A percentile compares a stretch with the other conserved stretches of the same genome.
phyloP scores from a whole-genome alignment of 2,797 vertebrate species.

The Cirrhinus molitorella region DNA sequence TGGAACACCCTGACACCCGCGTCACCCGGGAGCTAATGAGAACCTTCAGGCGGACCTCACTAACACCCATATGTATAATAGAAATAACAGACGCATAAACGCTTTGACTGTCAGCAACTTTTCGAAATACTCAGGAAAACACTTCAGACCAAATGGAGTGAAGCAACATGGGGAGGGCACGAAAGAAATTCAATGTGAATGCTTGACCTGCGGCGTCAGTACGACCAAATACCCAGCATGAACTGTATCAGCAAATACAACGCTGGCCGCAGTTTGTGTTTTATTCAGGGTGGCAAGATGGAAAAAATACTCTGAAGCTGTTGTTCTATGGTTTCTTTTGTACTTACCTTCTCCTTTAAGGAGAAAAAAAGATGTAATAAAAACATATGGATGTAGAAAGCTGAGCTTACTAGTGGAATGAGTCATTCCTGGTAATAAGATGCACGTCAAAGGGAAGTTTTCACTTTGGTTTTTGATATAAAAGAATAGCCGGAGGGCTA shows the following conservation, averaged over 20 bases:
- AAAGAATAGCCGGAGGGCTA: conserved; percentile 63
- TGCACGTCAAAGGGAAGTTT: conserved; percentile 72
- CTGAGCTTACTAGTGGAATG: conserved; percentile 66
- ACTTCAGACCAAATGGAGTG: conserved; percentile 44
- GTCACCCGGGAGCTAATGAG: conserved; percentile 69
- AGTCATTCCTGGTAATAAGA: conserved; percentile 73
- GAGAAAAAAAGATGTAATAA: conserved; percentile 68
- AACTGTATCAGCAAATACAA: conserved; percentile 69
- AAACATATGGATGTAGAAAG: conserved; percentile 71
- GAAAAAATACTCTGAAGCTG: conserved; percentile 72
- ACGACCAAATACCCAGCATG: conserved; percentile 66
- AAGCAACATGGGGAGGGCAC: conserved; percentile 22
- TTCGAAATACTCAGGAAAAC: conserved; percentile 40
- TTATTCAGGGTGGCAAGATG: conserved; percentile 68
- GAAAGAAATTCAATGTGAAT: conserved; percentile 68
- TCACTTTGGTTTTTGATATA: conserved; percentile 71
- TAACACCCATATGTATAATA: conserved; percentile 69
- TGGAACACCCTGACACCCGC: conserved; percentile 71
- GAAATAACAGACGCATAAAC: conserved; percentile 56
- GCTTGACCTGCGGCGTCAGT: conserved; percentile 62
- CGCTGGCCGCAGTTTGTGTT: conserved; percentile 69
- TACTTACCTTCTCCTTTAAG: conserved; percentile 59
- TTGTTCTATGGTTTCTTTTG: conserved; percentile 68
- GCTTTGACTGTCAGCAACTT: conserved; percentile 35
- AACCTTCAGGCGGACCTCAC: conserved; percentile 73